A percentile compares a stretch with the other conserved stretches of the same genome.
Conservation (phyloP, 2,888 invertebrate species). For the Cecidostiba fungosa region DNA sequence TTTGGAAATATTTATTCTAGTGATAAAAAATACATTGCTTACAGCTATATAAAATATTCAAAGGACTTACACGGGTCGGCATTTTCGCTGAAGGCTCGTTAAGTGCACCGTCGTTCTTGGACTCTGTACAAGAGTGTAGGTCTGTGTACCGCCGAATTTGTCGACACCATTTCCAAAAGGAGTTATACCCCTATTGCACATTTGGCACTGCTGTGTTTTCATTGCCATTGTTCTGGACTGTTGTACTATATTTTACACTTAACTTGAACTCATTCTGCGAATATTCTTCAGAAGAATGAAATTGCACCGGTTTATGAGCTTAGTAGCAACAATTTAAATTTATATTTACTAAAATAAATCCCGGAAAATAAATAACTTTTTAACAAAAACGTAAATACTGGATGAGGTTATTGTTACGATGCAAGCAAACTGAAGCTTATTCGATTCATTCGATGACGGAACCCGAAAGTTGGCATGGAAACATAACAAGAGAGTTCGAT, state of each 20-base stretch:
- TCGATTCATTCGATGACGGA: constrained; percentile 44
- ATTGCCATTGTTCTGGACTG: constrained; percentile 70
- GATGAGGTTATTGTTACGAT: constrained; percentile 42
- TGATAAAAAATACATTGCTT: background rate
- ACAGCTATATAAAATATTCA: background rate
- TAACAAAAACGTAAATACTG: constrained; percentile 29
- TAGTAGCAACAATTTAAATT: background rate
- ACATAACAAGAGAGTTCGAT: constrained; percentile 67
- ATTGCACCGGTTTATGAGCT: background rate
- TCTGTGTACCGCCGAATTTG: constrained; percentile 66
- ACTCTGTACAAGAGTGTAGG: constrained; percentile 75
- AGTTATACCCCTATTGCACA: constrained; percentile 75
- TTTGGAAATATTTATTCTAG: background rate
- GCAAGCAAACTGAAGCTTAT: constrained; percentile 36
- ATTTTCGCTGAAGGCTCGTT: constrained; percentile 70
- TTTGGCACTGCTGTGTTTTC: constrained; percentile 73
- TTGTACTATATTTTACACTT: background rate
- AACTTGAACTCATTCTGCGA: background rate
- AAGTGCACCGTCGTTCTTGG: constrained; percentile 74
- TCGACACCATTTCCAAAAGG: constrained; percentile 65
- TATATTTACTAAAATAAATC: background rate
- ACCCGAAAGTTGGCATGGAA: constrained; percentile 68
- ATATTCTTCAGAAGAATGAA: background rate
- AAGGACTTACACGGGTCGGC: constrained; percentile 63
- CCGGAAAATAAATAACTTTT: background rate